Evolutionary conservation across 2,797 vertebrate species (phyloP).

Genomic region (Siniperca scherzeri): DNA sequence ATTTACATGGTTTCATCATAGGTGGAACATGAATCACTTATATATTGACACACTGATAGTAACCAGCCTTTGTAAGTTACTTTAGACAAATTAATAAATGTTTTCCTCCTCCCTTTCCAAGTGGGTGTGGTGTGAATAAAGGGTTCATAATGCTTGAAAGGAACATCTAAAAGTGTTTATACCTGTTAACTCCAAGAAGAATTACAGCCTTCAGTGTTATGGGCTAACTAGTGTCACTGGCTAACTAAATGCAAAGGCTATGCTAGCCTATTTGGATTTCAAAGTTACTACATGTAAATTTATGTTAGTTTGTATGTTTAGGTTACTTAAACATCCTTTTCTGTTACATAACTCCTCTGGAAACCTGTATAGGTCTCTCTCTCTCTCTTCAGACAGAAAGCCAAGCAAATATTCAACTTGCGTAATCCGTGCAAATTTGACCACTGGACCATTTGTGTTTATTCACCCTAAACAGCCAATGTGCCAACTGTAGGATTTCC

Average conservation of each 20-base stretch:
- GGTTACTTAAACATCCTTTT: neutral
- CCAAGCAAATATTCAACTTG: neutral
- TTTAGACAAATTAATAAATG: too few species aligned
- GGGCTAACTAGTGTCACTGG: neutral
- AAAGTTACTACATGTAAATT: neutral
- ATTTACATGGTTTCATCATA: neutral
- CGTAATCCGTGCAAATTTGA: neutral
- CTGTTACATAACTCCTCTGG: too few species aligned
- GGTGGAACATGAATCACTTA: neutral
- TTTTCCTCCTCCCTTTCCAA: neutral
- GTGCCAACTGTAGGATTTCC: too few species aligned
- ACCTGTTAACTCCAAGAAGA: neutral
- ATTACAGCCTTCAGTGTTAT: too few species aligned
- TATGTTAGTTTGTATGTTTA: neutral
- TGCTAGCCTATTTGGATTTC: neutral
- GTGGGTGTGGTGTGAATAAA: neutral
- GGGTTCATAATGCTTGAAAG: neutral
- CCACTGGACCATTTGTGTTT: neutral
- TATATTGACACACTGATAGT: neutral
- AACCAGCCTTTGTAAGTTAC: neutral
- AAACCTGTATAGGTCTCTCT: neutral
- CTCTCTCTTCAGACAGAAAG: too few species aligned
- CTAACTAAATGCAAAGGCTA: neutral
- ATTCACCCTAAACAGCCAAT: neutral
- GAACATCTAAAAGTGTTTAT: neutral